Base-by-base conservation (phyloP, 1,140 invertebrate genomes). In the Ooceraea biroi region DNA sequence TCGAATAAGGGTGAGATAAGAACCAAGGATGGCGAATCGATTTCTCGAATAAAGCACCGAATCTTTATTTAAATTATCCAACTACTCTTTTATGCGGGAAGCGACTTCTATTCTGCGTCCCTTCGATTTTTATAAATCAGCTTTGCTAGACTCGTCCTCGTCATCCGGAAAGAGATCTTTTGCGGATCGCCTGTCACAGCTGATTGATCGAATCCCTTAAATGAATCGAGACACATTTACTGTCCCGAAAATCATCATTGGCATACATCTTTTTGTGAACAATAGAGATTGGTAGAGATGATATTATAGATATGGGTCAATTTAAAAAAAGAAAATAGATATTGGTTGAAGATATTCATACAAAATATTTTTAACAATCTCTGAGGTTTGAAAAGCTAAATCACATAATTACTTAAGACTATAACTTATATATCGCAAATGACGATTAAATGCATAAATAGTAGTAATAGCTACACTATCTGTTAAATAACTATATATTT, bases 61-160 rank as follows among this genome's bases (percentile, higher is more conserved):
- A 61, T 74, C 25, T 74, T 74, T 61, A 74, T 74, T 74, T 74
- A 61, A 74, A 74, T 74, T 74, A 74, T 74, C 41, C 41, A 74
- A 60, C 22, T 30, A 52, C 19, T 44, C 19, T 74, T 17, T 60
- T 60, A 27, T 19, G 3, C 36, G 22, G 25, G 25, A 17, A 74
- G 61, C 22, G 41, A 44, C 14, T 74, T 12, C 17, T 2, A 12
- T 48, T 61, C 41, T 48, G 14, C 1, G 19, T 17, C 36, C 17
- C 14, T 14, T 25, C 17, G 41, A 60, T n/a, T 61, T 74, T 74
- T 48, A 61, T 17, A 17, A 61, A 4, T 48, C 52, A 44, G 36
- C 57, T 61, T 74, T 7, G n/a, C 4, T 17, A 19, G 3, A 14
- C 22, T 55, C 50, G 17, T n/a, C n/a, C 50, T 55, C 41, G n/a